Evolutionary conservation across 1,140 invertebrate species (phyloP), one percentile per base, ranked within the genome.

Genomic region (Musca vetustissima): DNA sequence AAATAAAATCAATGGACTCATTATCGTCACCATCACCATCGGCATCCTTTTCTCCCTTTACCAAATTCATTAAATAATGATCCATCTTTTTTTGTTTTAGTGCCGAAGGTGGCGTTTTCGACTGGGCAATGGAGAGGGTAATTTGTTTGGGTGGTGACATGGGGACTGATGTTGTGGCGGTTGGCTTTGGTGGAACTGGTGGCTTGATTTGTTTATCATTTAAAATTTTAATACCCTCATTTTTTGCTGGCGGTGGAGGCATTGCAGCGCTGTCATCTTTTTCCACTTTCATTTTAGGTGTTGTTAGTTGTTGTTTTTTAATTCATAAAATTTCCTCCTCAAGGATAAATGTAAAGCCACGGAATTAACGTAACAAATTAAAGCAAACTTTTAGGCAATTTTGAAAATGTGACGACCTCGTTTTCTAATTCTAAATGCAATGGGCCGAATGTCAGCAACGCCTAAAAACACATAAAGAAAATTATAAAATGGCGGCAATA

Each of bases 1-100:
- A 70, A 28, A 80, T 74, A 47, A 80, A 77, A 22, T 74, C 78
- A 55, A 80, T 80, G n/a, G 76, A 76, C 11, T 77, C 76, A 0
- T 73, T 70, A 9, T 73, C 76, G 15, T 77, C 70, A 0, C 73
- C 72, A 0, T 32, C 55, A n/a, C n/a, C n/a, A 4, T 61, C 68
- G 4, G 36, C 59, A 21, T 66, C 73, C 21, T 70, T 70, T 47
- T 80, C 78, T 28, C 69, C 78, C 48, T 80, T 79, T 7, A 69
- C 70, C 17, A 76, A 74, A 47, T 80, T 76, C 19, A 80, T 68
- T 11, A 80, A 74, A 68, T 80, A 80, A 59, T 80, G 78, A 24
- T 80, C 78, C 75, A 74, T 78, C 28, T 77, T 73, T 36, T 74
- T 74, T 52, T 76, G 76, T 25, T 55, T 72, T 7, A 73, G 64